Evolutionary conservation across 2,113 vertebrate species (phyloP), one percentile per base, ranked within the genome.

Genomic region (Ranitomeya variabilis): DNA sequence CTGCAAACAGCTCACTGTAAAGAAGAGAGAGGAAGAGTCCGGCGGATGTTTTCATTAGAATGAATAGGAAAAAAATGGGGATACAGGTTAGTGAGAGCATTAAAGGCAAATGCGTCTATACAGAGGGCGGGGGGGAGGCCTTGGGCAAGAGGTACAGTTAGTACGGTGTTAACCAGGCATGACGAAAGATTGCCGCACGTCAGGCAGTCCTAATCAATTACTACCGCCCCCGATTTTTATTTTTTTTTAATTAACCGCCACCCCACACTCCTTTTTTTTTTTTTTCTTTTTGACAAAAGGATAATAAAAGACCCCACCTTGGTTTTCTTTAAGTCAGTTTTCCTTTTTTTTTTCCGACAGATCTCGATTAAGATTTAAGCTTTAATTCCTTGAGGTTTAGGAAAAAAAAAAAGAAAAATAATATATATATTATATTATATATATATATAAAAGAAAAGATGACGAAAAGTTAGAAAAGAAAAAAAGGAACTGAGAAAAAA

Each of bases 271-370:
- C 54, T n/a, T 13, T 57, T 59, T 59, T 21, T 55, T 5, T 16
- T 59, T 76, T 60, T 69, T 87, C 69, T 69, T 80, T 85, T 87
- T 9, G 37, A 45, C 71, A 31, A 74, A 91, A 91, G 90, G 83
- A 11, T 88, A 88, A 90, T 86, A 87, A 90, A 92, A 86, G 90
- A 91, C 94, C 95, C 95, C 95, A 96, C 96, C 96, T 96, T 95
- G 67, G n/a, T 62, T 93, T 92, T 45, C 51, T 73, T 91, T 71
- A 89, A 90, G 89, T 93, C 93, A 92, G 91, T 31, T 31, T 31
- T 31, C 26, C 26, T 93, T 91, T 92, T 91, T 93, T 51, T 93
- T 94, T 93, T 90, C 90, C 91, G 88, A 91, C 78, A 85, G 90
- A 86, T 89, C 64, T 60, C 86, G 45, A 45, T 5, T 73, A 85